Evolutionary conservation across 2,888 invertebrate genomes (phyloP).

Genomic region (Perithous albicinctus): DNA sequence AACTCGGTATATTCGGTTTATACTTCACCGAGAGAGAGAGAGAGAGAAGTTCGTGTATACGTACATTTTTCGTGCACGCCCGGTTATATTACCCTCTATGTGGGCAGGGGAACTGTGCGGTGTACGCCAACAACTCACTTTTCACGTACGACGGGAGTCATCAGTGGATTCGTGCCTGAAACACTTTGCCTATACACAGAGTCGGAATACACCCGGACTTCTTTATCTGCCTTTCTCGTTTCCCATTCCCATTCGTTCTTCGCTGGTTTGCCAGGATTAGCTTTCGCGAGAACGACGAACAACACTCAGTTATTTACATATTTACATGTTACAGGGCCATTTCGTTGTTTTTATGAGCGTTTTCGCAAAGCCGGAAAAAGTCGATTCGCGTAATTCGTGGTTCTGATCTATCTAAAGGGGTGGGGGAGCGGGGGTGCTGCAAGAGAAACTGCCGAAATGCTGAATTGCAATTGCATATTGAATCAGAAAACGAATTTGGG

Average conservation of each 20-base stretch:
- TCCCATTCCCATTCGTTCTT: slow-evolving; percentile 6
- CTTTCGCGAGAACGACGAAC: slow-evolving; percentile 14
- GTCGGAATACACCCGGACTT: slow-evolving; percentile 38
- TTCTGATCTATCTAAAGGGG: slow-evolving; percentile 10
- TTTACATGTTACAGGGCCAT: slow-evolving; percentile 44
- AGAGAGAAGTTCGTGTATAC: slow-evolving; percentile 44
- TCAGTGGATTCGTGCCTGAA: slow-evolving; percentile 62
- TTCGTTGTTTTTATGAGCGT: slow-evolving; percentile 32
- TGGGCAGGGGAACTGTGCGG: slow-evolving; percentile 11
- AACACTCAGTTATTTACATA: slow-evolving; percentile 38
- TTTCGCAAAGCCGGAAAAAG: slow-evolving; percentile 33
- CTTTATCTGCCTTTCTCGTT: slow-evolving; percentile 20
- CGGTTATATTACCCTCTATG: slow-evolving; percentile 40
- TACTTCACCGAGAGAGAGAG: slow-evolving; percentile 22
- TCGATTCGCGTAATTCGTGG: slow-evolving; percentile 26
- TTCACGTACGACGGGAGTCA: slow-evolving; percentile 47
- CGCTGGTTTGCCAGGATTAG: slow-evolving; percentile 36
- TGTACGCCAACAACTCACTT: slow-evolving; percentile 20
- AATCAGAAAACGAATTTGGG: not conserved
- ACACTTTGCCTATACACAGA: slow-evolving; percentile 49
- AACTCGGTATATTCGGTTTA: slow-evolving; percentile 59
- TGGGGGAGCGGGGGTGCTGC: not conserved
- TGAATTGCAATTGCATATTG: not conserved
- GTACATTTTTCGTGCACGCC: slow-evolving; percentile 19
- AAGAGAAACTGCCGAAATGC: not conserved